These are phyloP conservation scores for Chlorops oryzae DNA, from an alignment of 1,140 invertebrate genomes.

Conservation along the genomic window DNA sequence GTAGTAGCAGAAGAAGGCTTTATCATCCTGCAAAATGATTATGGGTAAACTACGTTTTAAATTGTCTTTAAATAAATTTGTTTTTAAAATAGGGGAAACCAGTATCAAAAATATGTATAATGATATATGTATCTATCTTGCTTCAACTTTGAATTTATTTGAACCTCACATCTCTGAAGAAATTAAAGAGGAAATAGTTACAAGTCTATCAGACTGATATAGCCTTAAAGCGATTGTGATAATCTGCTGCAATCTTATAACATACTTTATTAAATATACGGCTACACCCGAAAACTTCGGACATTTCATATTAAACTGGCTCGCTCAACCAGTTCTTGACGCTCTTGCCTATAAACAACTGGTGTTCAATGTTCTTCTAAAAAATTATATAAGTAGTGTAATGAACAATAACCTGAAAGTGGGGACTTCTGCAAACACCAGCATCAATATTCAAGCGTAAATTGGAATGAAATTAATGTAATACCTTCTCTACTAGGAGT, in stretches of 20 bases:
- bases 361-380: neutral
- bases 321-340: too few relatives aligned
- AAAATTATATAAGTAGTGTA: neutral
- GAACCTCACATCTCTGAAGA: neutral
- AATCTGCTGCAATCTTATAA: too few relatives aligned
- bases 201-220: neutral
- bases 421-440: neutral
- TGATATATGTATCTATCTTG: neutral
- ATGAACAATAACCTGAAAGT: neutral
- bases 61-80: conserved; percentile 28
- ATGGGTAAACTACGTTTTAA: conserved; percentile 44
- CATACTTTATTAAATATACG: too few relatives aligned
- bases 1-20: conserved; percentile 44
- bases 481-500: conserved; percentile 2
- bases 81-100: neutral
- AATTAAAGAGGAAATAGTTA: neutral
- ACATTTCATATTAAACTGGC: too few relatives aligned
- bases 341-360: too few relatives aligned
- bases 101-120: neutral
- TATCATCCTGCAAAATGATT: conserved; percentile 48
- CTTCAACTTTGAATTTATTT: neutral
- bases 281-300: too few relatives aligned
- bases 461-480: neutral
- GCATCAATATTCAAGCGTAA: neutral
- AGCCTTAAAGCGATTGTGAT: conserved; percentile 1